A percentile compares a stretch with the other conserved stretches of the same genome.
Conservation (phyloP, 2,113 vertebrate genomes). For the Podilymbus podiceps region DNA sequence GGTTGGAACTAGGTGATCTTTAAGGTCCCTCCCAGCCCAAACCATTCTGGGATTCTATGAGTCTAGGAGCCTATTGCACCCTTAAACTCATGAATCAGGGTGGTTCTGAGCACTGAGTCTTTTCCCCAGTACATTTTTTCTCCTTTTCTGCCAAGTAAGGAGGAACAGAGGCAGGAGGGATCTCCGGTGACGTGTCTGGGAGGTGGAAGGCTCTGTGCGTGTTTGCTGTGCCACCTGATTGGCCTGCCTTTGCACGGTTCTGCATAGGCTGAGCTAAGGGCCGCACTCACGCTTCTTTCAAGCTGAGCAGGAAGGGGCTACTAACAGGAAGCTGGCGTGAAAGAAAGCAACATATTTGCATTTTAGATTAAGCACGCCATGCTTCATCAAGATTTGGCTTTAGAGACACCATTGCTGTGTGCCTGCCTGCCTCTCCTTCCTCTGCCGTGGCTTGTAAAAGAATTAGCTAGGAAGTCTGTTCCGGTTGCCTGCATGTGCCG, state of each 20-base stretch:
- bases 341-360: neutral
- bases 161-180: neutral
- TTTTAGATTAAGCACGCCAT: neutral
- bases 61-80: no score
- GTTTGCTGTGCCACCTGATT: neutral
- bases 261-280: neutral
- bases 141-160: neutral
- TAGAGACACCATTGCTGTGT: neutral
- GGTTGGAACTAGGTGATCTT: no score
- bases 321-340: neutral
- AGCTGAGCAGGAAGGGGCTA: neutral
- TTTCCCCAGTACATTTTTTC: neutral
- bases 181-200: no score
- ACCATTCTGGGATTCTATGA: no score
- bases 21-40: no score
- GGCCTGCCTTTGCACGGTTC: neutral
- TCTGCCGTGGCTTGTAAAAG: neutral
- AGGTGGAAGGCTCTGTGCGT: neutral
- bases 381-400: neutral
- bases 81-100: neutral
- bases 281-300: neutral
- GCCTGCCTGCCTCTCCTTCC: neutral
- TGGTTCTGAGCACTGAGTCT: neutral
- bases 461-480: neutral
- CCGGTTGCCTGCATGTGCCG: neutral